Percentiles rank a stretch among this genome's conserved stretches.
phyloP scores from a whole-genome alignment of 2,888 invertebrate species.

The Gnatocerus cornutus region DNA sequence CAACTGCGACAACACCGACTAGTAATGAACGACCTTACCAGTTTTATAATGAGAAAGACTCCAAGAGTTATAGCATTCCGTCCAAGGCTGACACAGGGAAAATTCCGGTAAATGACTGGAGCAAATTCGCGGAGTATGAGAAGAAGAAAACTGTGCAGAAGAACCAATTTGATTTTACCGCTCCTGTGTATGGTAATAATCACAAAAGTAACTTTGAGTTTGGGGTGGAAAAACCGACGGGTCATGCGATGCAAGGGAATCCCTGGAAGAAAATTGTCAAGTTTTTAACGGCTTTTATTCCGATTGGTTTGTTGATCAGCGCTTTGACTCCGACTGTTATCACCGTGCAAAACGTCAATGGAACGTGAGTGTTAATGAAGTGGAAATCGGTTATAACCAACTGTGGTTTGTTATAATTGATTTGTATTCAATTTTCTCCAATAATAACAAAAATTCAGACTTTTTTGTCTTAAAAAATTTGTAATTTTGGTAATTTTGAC shows the following conservation, averaged over 20 bases:
- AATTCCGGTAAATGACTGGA: slow-evolving; percentile 23
- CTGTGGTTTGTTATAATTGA: too few species aligned
- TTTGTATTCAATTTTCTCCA: too few species aligned
- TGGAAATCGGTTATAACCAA: too few species aligned
- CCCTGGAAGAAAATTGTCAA: slow-evolving; percentile 79
- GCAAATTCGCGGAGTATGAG: slow-evolving; percentile 21
- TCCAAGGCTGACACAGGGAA: slow-evolving; percentile 42
- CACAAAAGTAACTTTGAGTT: slow-evolving; percentile 10
- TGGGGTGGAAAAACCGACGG: slow-evolving; percentile 55
- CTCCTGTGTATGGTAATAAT: slow-evolving; percentile 4
- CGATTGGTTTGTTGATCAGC: slow-evolving; percentile 81
- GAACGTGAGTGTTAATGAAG: slow-evolving; percentile 61
- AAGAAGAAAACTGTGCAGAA: slow-evolving; percentile 20
- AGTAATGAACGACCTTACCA: slow-evolving; percentile 62
- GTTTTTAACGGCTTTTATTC: slow-evolving; percentile 79
- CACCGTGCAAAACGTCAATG: slow-evolving; percentile 72
- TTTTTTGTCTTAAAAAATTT: too few species aligned
- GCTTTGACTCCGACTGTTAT: slow-evolving; percentile 81
- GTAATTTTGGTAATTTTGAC: too few species aligned
- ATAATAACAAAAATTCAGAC: too few species aligned
- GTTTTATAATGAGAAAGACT: slow-evolving; percentile 50
- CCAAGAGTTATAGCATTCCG: slow-evolving; percentile 28
- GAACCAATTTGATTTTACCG: slow-evolving; percentile 42
- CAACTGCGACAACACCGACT: slow-evolving; percentile 50
- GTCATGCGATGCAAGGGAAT: slow-evolving; percentile 57